Base-by-base conservation (phyloP, 1,140 invertebrate species). In the Drosophila nasuta region DNA sequence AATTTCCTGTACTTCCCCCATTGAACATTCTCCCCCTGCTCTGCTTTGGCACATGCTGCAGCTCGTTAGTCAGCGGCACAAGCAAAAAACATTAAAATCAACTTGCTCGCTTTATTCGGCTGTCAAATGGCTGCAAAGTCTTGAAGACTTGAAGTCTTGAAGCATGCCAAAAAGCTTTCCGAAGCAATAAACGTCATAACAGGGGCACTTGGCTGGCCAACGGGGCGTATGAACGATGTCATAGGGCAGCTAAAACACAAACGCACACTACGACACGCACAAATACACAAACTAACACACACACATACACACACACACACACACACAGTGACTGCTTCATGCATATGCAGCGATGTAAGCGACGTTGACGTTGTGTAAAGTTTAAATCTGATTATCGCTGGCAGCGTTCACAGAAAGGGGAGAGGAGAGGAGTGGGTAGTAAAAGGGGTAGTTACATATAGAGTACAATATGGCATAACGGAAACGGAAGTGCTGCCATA, bases 401-500 rank as follows among this genome's bases (percentile, higher is more conserved):
- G 57, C 78, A 77, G 71, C 49, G 41, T 25, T 15, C 35, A 25
- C 30, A 3, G 20, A 10, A 7, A 3, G 11, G 17, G 6, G 2
- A 41, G 35, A n/a, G 45, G 0, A 20, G 20, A 5, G 7, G 20
- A 5, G 7, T 8, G 48, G 25, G 33, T 25, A 38, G 33, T 11
- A 49, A 57, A 59, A 38, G 52, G 62, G 54, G 60, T 48, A 65
- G 58, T 60, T 49, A 73, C 46, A 66, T 57, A 63, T 58, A 62
- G 59, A 28, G 43, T 48, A 86, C 82, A 87, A 79, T 81, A 83
- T 83, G 74, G 77, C 77, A 76, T 63, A 75, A 71, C 85, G 85
- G 86, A 89, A 89, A 81, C 85, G 85, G 85, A 89, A 90, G 85
- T 90, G 85, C 78, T 86, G 85, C 86, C 85, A 89, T 89, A 89